A percentile compares a stretch with the other conserved stretches of the same genome.
These are phyloP conservation scores for Astur gentilis DNA, from an alignment of 2,113 vertebrate genomes.

Conservation along the genomic window DNA sequence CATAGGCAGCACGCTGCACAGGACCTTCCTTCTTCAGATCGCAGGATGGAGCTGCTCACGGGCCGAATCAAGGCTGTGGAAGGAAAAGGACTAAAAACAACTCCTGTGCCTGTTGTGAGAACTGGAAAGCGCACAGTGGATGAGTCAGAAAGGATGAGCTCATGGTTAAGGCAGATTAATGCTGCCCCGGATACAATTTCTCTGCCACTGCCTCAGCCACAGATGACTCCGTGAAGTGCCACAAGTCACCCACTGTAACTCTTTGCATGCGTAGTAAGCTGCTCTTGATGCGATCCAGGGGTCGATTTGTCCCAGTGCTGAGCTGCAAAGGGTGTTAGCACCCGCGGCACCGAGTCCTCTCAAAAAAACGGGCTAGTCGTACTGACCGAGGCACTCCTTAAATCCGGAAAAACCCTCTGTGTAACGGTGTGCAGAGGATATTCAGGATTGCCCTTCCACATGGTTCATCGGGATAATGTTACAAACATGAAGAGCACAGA, in stretches of 20 bases:
- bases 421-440: neutral
- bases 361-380: neutral
- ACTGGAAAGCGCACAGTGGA: neutral
- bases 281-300: accelerated
- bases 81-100: neutral
- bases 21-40: neutral
- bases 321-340: neutral
- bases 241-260: neutral
- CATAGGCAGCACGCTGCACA: neutral
- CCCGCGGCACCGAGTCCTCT: accelerated
- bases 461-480: neutral
- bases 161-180: neutral
- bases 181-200: neutral
- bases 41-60: neutral
- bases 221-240: neutral
- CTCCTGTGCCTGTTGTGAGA: neutral
- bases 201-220: neutral
- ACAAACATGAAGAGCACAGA: neutral
- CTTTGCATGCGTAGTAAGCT: accelerated
- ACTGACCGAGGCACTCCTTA: neutral
- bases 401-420: neutral
- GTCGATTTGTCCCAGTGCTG: neutral
- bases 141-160: conserved; percentile 28
- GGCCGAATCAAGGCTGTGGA: neutral
- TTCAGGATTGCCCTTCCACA: neutral